These are phyloP conservation scores for Pangasius sanitwongsei DNA, from an alignment of 2,797 vertebrate species.

Conservation along the genomic window DNA sequence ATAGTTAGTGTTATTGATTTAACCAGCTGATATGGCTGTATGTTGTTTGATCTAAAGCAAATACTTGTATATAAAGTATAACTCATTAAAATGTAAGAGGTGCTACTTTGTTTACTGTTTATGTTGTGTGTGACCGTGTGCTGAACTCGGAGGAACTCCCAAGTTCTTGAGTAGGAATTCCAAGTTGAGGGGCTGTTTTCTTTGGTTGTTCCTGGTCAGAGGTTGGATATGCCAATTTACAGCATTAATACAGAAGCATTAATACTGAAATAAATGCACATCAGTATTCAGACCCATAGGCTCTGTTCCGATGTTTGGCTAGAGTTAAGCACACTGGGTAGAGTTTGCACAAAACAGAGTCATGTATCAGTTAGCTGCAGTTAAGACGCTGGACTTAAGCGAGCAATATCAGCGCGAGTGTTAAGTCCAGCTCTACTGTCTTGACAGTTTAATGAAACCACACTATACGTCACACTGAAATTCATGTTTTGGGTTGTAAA, in stretches of 20 bases:
- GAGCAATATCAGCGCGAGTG: background rate
- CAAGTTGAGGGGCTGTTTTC: no score
- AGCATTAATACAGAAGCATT: background rate
- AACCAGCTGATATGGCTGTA: no score
- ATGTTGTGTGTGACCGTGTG: no score
- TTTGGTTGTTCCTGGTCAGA: no score
- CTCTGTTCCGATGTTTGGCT: background rate
- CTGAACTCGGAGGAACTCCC: no score
- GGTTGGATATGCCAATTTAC: no score
- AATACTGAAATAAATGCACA: background rate
- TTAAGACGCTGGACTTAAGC: background rate
- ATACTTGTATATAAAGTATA: no score
- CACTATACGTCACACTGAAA: background rate
- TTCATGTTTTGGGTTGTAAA: background rate
- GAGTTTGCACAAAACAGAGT: background rate
- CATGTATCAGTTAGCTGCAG: background rate
- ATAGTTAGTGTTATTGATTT: background rate
- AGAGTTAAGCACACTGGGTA: background rate
- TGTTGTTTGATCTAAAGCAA: no score
- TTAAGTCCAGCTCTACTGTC: background rate
- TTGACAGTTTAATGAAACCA: background rate
- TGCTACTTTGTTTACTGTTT: no score
- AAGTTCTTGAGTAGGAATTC: no score
- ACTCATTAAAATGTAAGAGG: no score
- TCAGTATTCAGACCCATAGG: background rate